Base-by-base conservation (phyloP, 2,888 invertebrate species). In the Chaitophorus viminalis region DNA sequence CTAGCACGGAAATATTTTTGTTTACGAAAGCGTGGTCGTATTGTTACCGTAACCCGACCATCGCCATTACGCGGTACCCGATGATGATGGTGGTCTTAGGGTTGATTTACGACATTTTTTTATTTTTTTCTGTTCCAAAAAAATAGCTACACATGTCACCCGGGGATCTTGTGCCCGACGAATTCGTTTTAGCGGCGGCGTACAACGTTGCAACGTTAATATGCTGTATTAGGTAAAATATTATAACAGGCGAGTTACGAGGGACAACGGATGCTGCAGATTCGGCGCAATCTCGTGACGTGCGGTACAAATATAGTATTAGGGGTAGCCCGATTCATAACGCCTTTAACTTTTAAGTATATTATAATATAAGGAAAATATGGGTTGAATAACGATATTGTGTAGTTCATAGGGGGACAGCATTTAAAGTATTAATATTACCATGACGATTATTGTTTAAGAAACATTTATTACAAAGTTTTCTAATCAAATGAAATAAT, bases 371-470 rank as follows among this genome's bases (percentile, higher is more conserved):
- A 31, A 70, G 70, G 31, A 17, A 70, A 70, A 11, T 31, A 70
- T 2, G 70, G 29, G 31, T 74, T 9, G 46, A 1, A 46, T 31
- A 70, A 31, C 31, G 3, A 39, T 25, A 2, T 74, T 25, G 18
- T 25, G 18, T 78, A 36, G n/a, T 36, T 36, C n/a, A n/a, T 60
- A 18, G 14, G 36, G 36, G 36, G 39, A 46, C 65, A 75, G 60
- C 31, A 65, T 76, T 39, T 39, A 52, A 74, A 76, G 79, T 79
- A 54, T n/a, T n/a, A n/a, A n/a, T 65, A 39, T 75, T 65, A 70
- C 52, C 31, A 84, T 75, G 39, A 84, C 25, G 25, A 65, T 46
- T 82, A 74, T 46, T 82, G 60, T 82, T 60, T 54, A 46, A 84
- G 39, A 84, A 75, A 21, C 11, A 75, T 29, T 60, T 75, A n/a